phyloP scores from a whole-genome alignment of 2,113 vertebrate genomes.

The Pogona vitticeps region DNA sequence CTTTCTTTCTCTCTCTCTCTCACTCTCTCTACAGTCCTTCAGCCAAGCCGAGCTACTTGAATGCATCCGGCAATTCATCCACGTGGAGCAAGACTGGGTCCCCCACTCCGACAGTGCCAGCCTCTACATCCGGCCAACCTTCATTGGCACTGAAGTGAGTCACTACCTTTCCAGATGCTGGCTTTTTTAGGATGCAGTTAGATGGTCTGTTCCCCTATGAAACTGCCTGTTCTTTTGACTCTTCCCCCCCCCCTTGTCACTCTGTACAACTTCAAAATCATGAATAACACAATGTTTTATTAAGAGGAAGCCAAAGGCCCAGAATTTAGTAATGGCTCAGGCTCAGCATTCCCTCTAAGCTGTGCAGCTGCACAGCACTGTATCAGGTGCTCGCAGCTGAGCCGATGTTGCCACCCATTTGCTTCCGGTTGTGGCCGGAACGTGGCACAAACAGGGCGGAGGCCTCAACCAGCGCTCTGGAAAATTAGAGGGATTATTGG shows the following conservation, averaged over 20 bases:
- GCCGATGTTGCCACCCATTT: too few species aligned
- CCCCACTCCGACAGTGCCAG: conserved; percentile 78
- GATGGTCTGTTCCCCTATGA: background rate
- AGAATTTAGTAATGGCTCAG: background rate
- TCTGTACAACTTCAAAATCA: background rate
- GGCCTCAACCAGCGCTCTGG: too few species aligned
- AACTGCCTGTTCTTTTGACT: background rate
- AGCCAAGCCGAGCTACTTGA: conserved; percentile 81
- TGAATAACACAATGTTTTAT: background rate
- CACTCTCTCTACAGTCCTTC: conserved; percentile 74
- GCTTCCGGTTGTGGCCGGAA: too few species aligned
- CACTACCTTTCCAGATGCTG: too few species aligned
- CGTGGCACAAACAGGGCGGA: too few species aligned
- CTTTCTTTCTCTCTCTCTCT: background rate
- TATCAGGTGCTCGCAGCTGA: too few species aligned
- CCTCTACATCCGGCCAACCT: conserved; percentile 90
- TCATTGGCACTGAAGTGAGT: conserved; percentile 84
- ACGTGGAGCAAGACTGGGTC: conserved; percentile 89
- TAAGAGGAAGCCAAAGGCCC: background rate
- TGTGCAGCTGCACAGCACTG: too few species aligned
- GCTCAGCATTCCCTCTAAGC: too few species aligned
- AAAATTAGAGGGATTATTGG: too few species aligned
- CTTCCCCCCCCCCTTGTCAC: background rate
- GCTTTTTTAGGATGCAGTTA: background rate
- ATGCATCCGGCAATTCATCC: conserved; percentile 85